Conservation (phyloP, 2,888 invertebrate genomes). For the Euplagia quadripunctaria region DNA sequence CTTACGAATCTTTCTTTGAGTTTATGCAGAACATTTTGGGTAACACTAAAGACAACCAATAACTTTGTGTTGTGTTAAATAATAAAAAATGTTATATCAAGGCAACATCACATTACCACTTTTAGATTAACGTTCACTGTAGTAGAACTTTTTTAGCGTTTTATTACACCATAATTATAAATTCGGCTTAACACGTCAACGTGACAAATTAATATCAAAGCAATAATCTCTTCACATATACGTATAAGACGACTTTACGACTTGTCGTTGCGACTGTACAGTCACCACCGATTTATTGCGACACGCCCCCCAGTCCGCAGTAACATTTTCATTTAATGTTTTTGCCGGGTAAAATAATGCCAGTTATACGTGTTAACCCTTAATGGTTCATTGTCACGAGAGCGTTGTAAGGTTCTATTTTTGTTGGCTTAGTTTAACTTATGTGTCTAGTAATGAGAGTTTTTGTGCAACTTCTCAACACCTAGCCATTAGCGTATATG, state of each 20-base stretch:
- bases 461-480: conserved; percentile 6
- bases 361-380: conserved; percentile 71
- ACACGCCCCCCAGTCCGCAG: conserved; percentile 65
- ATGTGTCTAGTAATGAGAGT: conserved; percentile 33
- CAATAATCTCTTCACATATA: conserved; percentile 39
- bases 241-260: conserved; percentile 32
- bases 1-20: not conserved
- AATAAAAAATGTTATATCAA: not conserved
- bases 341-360: conserved; percentile 71
- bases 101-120: not conserved
- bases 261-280: conserved; percentile 49
- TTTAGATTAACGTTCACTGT: not conserved
- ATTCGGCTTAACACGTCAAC: conserved; percentile 2
- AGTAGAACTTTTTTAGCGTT: not conserved
- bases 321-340: conserved; percentile 78
- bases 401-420: conserved; percentile 30
- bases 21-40: not conserved
- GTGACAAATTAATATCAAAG: conserved; percentile 41
- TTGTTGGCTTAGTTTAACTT: conserved; percentile 41
- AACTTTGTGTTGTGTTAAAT: not conserved
- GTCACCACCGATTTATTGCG: conserved; percentile 63
- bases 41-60: not conserved
- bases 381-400: conserved; percentile 79
- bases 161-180: not conserved
- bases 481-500: not conserved